Evolutionary conservation across 2,797 vertebrate genomes (phyloP), one percentile per base, ranked within the genome.

Genomic region (Gadopsis bispinosus): DNA sequence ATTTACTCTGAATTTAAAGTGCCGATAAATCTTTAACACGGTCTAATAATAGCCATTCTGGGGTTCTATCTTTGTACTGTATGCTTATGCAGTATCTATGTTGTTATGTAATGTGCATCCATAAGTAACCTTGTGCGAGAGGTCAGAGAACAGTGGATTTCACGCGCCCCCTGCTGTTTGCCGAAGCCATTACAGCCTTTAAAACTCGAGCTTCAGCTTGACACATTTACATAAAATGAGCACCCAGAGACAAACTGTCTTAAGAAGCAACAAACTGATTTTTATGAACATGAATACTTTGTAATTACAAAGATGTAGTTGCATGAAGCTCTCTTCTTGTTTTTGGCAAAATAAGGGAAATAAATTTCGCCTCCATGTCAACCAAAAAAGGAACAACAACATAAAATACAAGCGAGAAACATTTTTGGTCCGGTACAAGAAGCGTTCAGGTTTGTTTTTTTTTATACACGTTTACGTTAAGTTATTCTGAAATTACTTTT

Each of bases 381-480:
- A 86, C 56, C 19, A 0, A 37, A 78, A 72, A 83, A 43, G 8
- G 50, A 62, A 43, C 62, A 77, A 72, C 56, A 70, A 62, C 39
- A 48, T 61, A 61, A 53, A 41, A 43, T 73, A 78, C 4, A 60
- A 61, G 41, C 66, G 64, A 85, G 78, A 80, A 88, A 91, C 80
- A 83, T 94, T 92, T 92, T 95, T 95, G 95, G 95, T 95, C 95
- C 91, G 39, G 87, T 86, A 91, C 79, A 90, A 89, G 88, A 89
- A 88, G 87, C 84, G 11, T 81, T 85, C 67, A 87, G 61, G 4
- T 81, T 79, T 78, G 79, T 65, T 37, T 31, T 26, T 37, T 7
- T 41, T 11, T 29, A 80, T 79, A 91, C 84, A 92, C 79, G 73
- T 89, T 35, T 11, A 63, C 41, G 58, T 31, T 48, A 84, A 76